These are phyloP conservation scores for Abscondita cerata DNA, from an alignment of 2,888 invertebrate species.

Conservation along the genomic window DNA sequence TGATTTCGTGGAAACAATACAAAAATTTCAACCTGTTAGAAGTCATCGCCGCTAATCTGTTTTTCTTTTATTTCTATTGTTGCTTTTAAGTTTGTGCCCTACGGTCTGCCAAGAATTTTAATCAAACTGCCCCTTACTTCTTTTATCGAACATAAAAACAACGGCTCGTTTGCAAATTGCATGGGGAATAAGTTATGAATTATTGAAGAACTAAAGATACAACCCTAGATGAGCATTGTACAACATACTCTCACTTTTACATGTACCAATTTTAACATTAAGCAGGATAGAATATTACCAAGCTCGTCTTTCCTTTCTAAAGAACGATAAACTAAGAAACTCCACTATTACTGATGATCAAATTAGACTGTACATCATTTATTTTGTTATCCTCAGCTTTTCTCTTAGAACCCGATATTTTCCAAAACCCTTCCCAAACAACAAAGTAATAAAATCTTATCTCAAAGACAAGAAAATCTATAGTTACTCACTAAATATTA, in stretches of 20 bases:
- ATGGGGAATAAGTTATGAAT: constrained; percentile 48
- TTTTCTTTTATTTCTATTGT: constrained; percentile 35
- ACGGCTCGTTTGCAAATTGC: constrained; percentile 50
- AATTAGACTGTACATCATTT: no score
- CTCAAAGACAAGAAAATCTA: no score
- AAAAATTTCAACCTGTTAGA: no score
- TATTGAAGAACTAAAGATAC: constrained; percentile 43
- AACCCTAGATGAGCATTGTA: constrained; percentile 21
- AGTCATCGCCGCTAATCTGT: constrained; percentile 27
- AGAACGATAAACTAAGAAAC: not conserved
- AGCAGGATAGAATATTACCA: constrained; percentile 2
- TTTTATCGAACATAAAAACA: constrained; percentile 51
- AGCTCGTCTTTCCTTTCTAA: no score
- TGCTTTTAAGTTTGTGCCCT: constrained; percentile 36
- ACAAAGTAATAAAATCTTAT: no score
- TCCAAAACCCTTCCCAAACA: no score
- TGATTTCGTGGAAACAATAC: no score
- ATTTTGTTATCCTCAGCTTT: no score
- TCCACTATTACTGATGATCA: no score
- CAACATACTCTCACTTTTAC: constrained; percentile 22
- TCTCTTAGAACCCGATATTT: no score
- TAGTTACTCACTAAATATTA: no score
- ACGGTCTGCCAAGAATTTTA: constrained; percentile 54
- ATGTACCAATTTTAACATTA: constrained; percentile 16
- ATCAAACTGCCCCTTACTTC: constrained; percentile 55